A percentile compares a stretch with the other conserved stretches of the same genome.
Evolutionary conservation across 2,797 vertebrate species (phyloP).

Genomic region (Pachyuromys duprasi): DNA sequence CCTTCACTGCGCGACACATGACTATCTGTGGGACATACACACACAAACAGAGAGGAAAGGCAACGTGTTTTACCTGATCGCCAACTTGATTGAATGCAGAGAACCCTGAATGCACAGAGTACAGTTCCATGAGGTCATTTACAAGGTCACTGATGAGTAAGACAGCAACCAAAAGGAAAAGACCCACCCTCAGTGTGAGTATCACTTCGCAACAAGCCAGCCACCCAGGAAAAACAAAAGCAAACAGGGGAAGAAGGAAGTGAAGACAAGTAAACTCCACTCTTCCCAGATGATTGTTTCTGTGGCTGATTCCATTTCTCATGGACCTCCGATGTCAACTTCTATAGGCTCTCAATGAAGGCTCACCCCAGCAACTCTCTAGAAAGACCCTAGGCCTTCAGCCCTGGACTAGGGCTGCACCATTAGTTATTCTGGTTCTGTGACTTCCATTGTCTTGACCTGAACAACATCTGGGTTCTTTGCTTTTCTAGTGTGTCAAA

Average conservation of each 20-base stretch:
- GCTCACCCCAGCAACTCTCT: not conserved
- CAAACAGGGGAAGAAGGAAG: not conserved
- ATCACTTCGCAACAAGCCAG: not conserved
- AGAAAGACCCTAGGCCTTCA: not conserved
- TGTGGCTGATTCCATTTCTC: not conserved
- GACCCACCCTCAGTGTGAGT: not conserved
- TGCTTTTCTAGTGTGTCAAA: not conserved
- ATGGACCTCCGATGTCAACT: not conserved
- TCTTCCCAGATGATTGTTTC: not conserved
- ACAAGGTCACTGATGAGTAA: too few relatives aligned
- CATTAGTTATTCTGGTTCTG: not conserved
- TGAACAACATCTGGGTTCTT: not conserved
- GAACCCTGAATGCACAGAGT: not conserved
- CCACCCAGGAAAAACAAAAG: not conserved
- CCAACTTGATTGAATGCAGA: not conserved
- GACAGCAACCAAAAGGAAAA: not conserved
- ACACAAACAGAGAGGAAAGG: not conserved
- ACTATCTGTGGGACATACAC: not conserved
- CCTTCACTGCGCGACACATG: not conserved
- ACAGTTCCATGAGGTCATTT: not conserved
- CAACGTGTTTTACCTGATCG: too few relatives aligned
- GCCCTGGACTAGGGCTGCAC: not conserved
- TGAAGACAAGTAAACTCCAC: not conserved
- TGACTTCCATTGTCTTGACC: not conserved
- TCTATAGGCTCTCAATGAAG: not conserved